Evolutionary conservation across 2,888 invertebrate species (phyloP).

Genomic region (Andrena bucephala): DNA sequence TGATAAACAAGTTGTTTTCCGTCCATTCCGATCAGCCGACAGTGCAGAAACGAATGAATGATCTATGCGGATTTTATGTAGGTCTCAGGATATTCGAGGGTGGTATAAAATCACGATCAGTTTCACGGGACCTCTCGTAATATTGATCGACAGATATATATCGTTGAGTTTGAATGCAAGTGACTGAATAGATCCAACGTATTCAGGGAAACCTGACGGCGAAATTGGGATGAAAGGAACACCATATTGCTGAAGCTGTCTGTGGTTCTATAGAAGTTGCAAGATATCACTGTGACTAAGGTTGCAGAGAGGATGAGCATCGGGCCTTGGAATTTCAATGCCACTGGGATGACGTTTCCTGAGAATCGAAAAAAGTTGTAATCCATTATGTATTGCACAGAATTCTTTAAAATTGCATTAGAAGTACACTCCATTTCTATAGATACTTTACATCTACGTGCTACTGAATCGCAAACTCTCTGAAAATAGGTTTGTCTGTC

Average conservation of each 20-base stretch:
- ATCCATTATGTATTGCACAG: neutral
- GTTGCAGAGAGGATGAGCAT: constrained; percentile 27
- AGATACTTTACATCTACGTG: no score
- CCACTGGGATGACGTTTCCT: constrained; percentile 15
- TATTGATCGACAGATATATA: constrained; percentile 32
- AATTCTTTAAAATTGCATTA: neutral
- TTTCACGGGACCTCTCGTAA: constrained; percentile 50
- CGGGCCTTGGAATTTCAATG: constrained; percentile 39
- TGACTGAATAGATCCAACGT: constrained; percentile 53
- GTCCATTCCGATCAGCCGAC: constrained; percentile 57
- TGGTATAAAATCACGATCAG: constrained; percentile 59
- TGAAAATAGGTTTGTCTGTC: no score
- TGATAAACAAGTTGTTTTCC: constrained; percentile 54
- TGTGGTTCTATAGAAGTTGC: constrained; percentile 25
- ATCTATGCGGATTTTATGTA: constrained; percentile 41
- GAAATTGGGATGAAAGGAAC: constrained; percentile 35
- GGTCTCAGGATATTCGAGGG: constrained; percentile 31
- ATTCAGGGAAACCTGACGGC: constrained; percentile 58
- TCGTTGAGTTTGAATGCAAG: constrained; percentile 26
- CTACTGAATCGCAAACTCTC: no score
- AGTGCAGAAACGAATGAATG: constrained; percentile 70
- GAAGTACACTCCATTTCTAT: no score
- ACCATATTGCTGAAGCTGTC: constrained; percentile 30
- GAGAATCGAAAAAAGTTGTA: constrained; percentile 15
- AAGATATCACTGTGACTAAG: constrained; percentile 23